Evolutionary conservation across 2,888 invertebrate species (phyloP).

Genomic region (Eilema sororculum): DNA sequence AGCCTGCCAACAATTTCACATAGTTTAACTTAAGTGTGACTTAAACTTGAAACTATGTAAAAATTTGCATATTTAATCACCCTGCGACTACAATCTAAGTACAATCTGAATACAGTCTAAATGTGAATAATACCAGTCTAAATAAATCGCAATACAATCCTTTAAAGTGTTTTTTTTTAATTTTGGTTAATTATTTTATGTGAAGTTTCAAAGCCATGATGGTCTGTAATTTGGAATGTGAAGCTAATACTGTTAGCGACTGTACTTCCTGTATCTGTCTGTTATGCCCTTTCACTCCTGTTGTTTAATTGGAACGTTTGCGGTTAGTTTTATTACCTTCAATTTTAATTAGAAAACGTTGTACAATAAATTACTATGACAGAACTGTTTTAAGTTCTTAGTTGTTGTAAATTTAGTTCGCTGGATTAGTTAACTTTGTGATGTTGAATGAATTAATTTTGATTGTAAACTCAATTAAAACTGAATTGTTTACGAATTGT

Average conservation of each 20-base stretch:
- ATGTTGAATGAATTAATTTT: slow-evolving; percentile 4
- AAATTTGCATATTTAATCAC: no score
- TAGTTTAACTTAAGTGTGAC: no score
- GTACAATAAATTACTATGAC: slow-evolving; percentile 18
- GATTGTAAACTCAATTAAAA: slow-evolving; percentile 3
- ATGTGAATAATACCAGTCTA: no score
- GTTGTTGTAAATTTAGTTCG: slow-evolving; percentile 7
- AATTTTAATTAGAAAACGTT: slow-evolving; percentile 24
- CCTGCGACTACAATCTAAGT: no score
- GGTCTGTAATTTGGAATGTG: no score
- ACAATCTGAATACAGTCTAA: no score
- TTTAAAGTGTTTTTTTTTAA: no score
- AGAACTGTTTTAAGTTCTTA: slow-evolving; percentile 1
- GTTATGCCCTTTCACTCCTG: slow-evolving; percentile 21
- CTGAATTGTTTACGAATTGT: not conserved
- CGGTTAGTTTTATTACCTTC: slow-evolving; percentile 23
- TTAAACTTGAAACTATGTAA: no score
- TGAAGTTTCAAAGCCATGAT: no score
- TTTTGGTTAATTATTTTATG: no score
- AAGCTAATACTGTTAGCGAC: not conserved
- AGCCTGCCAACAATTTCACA: no score
- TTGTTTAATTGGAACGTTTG: slow-evolving; percentile 23
- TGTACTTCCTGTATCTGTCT: slow-evolving; percentile 12
- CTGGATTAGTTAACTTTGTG: slow-evolving; percentile 8
- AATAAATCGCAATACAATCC: no score